A percentile compares a stretch with the other conserved stretches of the same genome.
Conservation (phyloP, 2,113 vertebrate genomes). For the Salvelinus fontinalis region DNA sequence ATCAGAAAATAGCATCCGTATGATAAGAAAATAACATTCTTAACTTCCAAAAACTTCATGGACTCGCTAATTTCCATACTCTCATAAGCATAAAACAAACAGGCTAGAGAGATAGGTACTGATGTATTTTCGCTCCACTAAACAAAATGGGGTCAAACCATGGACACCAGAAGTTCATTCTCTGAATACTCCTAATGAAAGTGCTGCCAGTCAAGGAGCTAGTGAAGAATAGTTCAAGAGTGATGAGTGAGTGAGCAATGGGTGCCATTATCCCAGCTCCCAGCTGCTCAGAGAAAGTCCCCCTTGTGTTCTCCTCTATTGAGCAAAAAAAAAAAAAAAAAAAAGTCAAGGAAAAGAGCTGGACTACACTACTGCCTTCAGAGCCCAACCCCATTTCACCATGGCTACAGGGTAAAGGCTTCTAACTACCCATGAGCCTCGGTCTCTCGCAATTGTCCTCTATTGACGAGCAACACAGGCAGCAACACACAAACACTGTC, state of each 20-base stretch:
- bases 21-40: too few relatives aligned
- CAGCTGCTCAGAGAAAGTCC: conserved; percentile 68
- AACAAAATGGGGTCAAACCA: background rate
- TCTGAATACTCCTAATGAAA: conserved; percentile 24
- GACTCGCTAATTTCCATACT: background rate
- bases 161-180: conserved; percentile 6
- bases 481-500: background rate
- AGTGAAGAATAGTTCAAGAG: conserved; percentile 20
- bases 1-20: too few relatives aligned
- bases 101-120: background rate
- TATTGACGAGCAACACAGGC: background rate
- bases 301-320: conserved; percentile 51
- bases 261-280: conserved; percentile 52
- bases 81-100: background rate
- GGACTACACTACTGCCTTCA: conserved; percentile 34
- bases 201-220: conserved; percentile 15
- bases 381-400: conserved; percentile 30
- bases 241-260: conserved; percentile 38
- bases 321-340: background rate
- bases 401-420: conserved; percentile 38
- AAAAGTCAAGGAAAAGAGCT: conserved; percentile 19
- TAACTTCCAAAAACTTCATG: background rate
- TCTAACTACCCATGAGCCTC: conserved; percentile 33
- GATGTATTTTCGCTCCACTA: background rate
- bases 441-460: conserved; percentile 11